Evolutionary conservation across 1,140 invertebrate genomes (phyloP).

Genomic region (Ganaspis sp.): DNA sequence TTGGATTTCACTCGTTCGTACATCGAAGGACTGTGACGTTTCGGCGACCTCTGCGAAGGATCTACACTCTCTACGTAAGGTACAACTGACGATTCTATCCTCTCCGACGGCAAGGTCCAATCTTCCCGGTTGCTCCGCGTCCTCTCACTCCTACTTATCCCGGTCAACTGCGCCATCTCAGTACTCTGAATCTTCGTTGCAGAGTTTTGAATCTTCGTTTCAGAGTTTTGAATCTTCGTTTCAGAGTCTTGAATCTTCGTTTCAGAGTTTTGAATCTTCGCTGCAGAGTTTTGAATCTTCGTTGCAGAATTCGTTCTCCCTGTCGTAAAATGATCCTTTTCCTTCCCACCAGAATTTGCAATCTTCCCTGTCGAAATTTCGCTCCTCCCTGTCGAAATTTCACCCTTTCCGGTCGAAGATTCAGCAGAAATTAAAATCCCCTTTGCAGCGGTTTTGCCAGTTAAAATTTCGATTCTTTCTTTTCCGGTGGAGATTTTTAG

Average conservation of each 20-base stretch:
- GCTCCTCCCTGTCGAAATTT: no score
- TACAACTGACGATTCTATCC: conserved; percentile 62
- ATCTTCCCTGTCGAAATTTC: no score
- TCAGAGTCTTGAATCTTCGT: no score
- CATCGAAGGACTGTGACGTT: conserved; percentile 77
- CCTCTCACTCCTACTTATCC: conserved; percentile 66
- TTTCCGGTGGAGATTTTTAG: conserved; percentile 56
- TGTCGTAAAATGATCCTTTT: conserved; percentile 18
- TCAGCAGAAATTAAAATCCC: conserved; percentile 41
- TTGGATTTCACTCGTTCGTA: conserved; percentile 80
- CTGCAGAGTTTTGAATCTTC: no score
- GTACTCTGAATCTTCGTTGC: background rate
- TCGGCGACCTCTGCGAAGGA: conserved; percentile 73
- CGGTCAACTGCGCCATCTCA: conserved; percentile 72
- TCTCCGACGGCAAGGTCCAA: conserved; percentile 67
- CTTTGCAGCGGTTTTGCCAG: conserved; percentile 45
- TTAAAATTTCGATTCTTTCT: conserved; percentile 54
- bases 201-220: no score
- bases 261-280: no score
- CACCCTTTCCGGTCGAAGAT: no score
- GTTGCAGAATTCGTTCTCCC: no score
- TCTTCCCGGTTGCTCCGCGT: conserved; percentile 64
- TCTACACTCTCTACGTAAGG: conserved; percentile 62
- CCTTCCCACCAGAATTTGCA: no score
- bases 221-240: no score